Conservation (phyloP, 2,888 invertebrate species). For the Chironomus riparius region DNA sequence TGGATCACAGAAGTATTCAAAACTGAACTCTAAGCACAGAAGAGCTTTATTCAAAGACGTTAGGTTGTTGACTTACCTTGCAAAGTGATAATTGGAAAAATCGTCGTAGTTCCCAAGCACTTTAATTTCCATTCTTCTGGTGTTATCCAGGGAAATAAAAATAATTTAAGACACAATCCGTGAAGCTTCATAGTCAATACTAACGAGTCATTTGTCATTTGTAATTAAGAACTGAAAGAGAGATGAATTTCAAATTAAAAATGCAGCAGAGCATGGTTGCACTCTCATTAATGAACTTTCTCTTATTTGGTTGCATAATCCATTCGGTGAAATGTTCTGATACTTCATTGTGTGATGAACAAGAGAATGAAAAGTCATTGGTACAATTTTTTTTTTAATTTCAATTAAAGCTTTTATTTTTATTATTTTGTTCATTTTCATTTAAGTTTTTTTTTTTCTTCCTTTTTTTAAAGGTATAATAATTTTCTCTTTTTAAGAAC, state of each 20-base stretch:
- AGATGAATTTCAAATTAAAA: background rate
- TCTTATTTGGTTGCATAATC: background rate
- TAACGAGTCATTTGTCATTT: background rate
- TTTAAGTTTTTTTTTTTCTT: background rate
- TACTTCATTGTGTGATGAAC: background rate
- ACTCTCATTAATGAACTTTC: conserved; percentile 1
- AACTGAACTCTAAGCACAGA: no score
- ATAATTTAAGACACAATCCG: conserved; percentile 4
- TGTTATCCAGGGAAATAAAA: background rate
- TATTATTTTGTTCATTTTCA: conserved; percentile 10
- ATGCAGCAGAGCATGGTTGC: background rate
- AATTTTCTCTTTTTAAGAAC: background rate
- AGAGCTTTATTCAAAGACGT: no score
- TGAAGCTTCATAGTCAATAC: background rate
- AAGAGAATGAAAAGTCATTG: background rate
- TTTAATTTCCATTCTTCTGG: background rate
- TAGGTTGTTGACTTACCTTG: no score
- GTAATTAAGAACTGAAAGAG: background rate
- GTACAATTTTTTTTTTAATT: background rate
- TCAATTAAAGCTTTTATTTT: conserved; percentile 20
- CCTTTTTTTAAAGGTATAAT: no score
- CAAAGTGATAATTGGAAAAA: background rate
- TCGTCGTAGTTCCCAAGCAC: background rate
- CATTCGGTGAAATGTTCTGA: no score
- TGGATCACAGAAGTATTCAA: no score